These are phyloP conservation scores for Agriopis aurantiaria DNA, from an alignment of 2,888 invertebrate species.

Conservation along the genomic window DNA sequence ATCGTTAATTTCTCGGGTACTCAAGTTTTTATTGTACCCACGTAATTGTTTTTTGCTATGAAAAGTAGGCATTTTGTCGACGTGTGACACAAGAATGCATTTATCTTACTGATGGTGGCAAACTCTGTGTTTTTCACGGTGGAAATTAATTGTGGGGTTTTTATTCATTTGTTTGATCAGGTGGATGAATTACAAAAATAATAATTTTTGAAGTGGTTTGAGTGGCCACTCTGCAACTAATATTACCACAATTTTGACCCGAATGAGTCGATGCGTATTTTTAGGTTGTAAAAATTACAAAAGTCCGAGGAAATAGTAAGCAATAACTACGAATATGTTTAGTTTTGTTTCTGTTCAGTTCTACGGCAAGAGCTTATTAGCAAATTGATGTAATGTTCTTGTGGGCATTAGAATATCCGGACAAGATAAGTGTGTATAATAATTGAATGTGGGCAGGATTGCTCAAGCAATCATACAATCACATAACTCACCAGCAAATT, in stretches of 20 bases:
- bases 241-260: too few species aligned
- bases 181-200: neutral
- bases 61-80: constrained; percentile 63
- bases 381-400: constrained; percentile 1
- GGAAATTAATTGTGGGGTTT: constrained; percentile 17
- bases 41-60: constrained; percentile 61
- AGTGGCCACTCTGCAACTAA: too few species aligned
- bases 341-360: too few species aligned
- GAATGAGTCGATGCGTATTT: too few species aligned
- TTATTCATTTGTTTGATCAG: constrained; percentile 4
- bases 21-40: constrained; percentile 76
- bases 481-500: constrained; percentile 27
- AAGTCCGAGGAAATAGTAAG: too few species aligned
- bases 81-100: constrained; percentile 70
- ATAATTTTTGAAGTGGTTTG: too few species aligned
- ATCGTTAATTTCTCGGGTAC: constrained; percentile 80
- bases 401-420: constrained; percentile 24
- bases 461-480: constrained; percentile 23
- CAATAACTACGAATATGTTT: too few species aligned
- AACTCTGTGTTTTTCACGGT: neutral
- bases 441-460: constrained; percentile 19
- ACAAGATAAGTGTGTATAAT: constrained; percentile 10
- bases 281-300: too few species aligned
- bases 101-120: constrained; percentile 58
- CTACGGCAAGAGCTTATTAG: neutral